A percentile compares a stretch with the other conserved stretches of the same genome.
These are phyloP conservation scores for Echinometra lucunter DNA, from an alignment of 53 echinoderm and acorn worm genomes.

Conservation along the genomic window DNA sequence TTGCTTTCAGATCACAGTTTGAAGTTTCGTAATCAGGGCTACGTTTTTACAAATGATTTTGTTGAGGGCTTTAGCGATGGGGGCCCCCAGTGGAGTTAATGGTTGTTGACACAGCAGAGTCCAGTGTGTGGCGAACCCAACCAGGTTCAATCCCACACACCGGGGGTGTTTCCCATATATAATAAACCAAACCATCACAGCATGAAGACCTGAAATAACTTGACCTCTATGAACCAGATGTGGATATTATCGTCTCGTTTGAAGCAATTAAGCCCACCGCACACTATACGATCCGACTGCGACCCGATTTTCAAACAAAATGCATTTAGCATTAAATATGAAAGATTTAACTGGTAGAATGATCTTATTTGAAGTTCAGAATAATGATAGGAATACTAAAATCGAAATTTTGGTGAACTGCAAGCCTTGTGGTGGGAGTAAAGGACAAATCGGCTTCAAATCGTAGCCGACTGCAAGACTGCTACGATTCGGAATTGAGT, in stretches of 20 bases:
- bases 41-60: background rate
- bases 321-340: no score
- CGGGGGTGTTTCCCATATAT: constrained; percentile 49
- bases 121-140: constrained; percentile 25
- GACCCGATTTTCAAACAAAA: background rate
- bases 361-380: no score
- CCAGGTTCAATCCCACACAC: constrained; percentile 27
- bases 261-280: background rate
- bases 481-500: no score
- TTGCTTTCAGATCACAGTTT: background rate
- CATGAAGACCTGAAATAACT: constrained; percentile 27
- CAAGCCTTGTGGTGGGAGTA: no score
- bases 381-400: no score
- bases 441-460: no score
- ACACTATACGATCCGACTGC: background rate
- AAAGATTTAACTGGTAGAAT: no score
- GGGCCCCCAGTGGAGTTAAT: constrained; percentile 35
- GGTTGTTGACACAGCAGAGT: constrained; percentile 22
- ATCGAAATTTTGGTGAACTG: no score
- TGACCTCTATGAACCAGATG: constrained; percentile 37
- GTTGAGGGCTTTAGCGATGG: background rate
- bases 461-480: no score
- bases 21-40: background rate
- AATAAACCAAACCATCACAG: constrained; percentile 17
- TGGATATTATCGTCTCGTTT: background rate